Evolutionary conservation across 2,888 invertebrate genomes (phyloP), one percentile per base, ranked within the genome.

Genomic region (Panopea generosa): DNA sequence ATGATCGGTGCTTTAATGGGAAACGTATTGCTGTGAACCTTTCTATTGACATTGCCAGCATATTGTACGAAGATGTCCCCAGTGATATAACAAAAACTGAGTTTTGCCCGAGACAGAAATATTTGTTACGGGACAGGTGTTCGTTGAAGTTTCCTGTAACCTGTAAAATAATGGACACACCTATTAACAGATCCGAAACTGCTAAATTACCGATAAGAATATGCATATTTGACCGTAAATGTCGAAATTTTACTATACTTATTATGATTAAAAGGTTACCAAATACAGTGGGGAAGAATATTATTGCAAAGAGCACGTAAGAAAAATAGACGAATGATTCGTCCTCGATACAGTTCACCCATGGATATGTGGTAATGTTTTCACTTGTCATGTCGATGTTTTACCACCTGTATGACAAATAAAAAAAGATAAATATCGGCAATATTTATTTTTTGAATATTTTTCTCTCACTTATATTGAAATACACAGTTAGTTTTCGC

Each of bases 121-220:
- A 53, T 53, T 77, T 77, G n/a, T 63, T 38, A n/a, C 45, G 47
- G 2, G 61, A 33, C 18, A 77, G 57, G 1, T 63, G 45, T 20
- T 49, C 26, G 11, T 52, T 43, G 18, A 77, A 68, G 33, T 65
- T 61, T 3, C 59, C 61, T 11, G 60, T 20, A 6, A 72, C 60
- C 40, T 77, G 72, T 2, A 77, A 27, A 16, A 77, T 52, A 9
- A 77, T 77, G 11, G 65, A 77, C 27, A 73, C 27, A 2, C 63
- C 77, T 38, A 77, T 77, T 2, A 77, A 16, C 4, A 77, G 60
- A 29, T 77, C 77, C 0, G 77, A 71, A 2, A 77, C 55, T 1
- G 77, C 77, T 18, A 77, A 67, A 50, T 77, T 77, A 52, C 77
- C 77, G 14, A 77, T 77, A 1, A 77, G 38, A 9, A 77, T 63